phyloP scores from a whole-genome alignment of 2,888 invertebrate species.

The Eubasilissa splendida region DNA sequence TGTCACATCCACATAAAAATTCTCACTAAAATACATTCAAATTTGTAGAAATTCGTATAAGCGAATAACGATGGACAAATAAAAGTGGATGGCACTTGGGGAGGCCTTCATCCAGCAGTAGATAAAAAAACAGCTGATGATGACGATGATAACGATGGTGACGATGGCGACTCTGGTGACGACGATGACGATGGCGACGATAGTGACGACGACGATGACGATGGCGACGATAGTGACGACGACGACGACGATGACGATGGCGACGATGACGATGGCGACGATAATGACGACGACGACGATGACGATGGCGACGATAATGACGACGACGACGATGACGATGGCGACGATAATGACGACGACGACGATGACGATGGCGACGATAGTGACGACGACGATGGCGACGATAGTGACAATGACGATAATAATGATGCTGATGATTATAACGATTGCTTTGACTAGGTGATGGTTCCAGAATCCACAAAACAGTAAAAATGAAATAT shows the following conservation, averaged over 20 bases:
- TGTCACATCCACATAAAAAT: too few species aligned
- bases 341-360: background rate
- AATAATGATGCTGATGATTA: background rate
- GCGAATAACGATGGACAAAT: too few species aligned
- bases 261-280: background rate
- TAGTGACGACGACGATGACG: background rate
- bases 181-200: background rate
- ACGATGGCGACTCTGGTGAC: too few species aligned
- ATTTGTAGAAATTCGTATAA: too few species aligned
- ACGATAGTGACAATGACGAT: background rate
- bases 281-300: background rate
- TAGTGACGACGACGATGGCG: background rate
- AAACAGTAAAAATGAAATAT: too few species aligned
- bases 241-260: background rate
- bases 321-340: background rate
- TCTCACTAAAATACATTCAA: too few species aligned
- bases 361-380: background rate
- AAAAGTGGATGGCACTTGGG: too few species aligned
- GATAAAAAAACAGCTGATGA: background rate
- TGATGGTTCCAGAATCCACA: too few species aligned
- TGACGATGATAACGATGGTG: background rate
- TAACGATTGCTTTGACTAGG: background rate
- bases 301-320: background rate
- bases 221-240: background rate
- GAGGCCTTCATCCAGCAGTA: too few species aligned